Base-by-base conservation (phyloP, 2,797 vertebrate species). In the Vireo griseus region DNA sequence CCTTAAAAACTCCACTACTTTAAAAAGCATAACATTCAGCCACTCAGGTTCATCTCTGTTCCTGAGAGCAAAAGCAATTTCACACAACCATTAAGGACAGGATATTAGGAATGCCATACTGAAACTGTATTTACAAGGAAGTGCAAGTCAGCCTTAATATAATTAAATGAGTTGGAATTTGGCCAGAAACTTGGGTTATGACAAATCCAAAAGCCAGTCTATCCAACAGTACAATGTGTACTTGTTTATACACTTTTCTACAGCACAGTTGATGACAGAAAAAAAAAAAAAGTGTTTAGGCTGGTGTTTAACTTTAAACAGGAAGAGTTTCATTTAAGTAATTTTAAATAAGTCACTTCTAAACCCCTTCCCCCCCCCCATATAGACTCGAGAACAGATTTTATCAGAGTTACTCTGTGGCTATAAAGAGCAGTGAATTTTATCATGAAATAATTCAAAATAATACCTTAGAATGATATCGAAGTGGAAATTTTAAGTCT, bases 121-220 rank as follows among this genome's bases (percentile, higher is more conserved):
- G 48, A 92, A 91, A 62, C 31, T 66, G 51, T 84, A 80, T 73
- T 77, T 90, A 88, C 68, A 91, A 67, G 68, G 76, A 90, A 95
- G 87, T 72, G 37, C 78, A 80, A 91, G 78, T 48, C 91, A 92
- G 87, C 47, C 73, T 77, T 77, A 89, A 73, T 39, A 52, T 17
- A 92, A 92, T 83, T 89, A 95, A 77, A 88, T 31, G 47, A 90
- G 26, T 3, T 95, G 87, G 82, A 93, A 90, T 88, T 74, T 88
- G 85, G 79, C 89, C 95, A 97, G 79, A 78, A 91, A 78, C 50
- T 75, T n/a, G 24, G 35, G n/a, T 72, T 95, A 75, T 90, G 86
- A 89, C 82, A 92, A 94, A 95, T 90, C 62, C 85, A 88, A 80
- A 83, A 81, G 82, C 82, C 87, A 73, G 62, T 19, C 89, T 72